These are phyloP conservation scores for Hydrochoerus hydrochaeris DNA, from an alignment of 2,113 vertebrate genomes.

Conservation along the genomic window DNA sequence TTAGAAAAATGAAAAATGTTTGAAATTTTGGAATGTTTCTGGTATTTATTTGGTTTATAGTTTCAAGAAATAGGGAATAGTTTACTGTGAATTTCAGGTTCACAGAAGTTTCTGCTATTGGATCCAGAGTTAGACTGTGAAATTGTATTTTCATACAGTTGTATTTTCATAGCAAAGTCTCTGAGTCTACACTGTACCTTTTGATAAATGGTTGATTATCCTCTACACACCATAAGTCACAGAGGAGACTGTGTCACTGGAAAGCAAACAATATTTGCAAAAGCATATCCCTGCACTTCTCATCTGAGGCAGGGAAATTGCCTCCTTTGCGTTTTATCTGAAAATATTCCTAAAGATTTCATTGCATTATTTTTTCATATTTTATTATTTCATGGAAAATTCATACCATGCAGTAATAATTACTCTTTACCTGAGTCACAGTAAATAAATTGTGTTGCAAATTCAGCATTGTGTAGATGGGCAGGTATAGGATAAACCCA, in stretches of 20 bases:
- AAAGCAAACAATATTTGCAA: neutral
- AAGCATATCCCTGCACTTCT: neutral
- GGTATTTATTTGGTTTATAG: neutral
- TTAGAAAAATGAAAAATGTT: neutral
- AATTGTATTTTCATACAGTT: neutral
- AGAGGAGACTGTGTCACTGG: neutral
- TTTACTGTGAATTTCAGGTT: neutral
- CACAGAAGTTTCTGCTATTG: neutral
- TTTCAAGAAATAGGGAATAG: neutral
- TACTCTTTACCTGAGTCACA: neutral
- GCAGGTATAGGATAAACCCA: neutral
- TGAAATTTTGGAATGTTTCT: neutral
- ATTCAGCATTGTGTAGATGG: neutral
- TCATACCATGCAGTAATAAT: neutral
- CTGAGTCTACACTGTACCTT: neutral
- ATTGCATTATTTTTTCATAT: neutral
- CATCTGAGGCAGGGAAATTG: neutral
- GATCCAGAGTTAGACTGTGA: neutral
- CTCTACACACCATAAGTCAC: neutral
- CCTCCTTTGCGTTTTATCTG: neutral
- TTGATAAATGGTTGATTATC: neutral
- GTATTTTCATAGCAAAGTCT: neutral
- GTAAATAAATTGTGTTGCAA: neutral
- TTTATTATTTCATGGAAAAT: neutral
- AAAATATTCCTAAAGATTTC: neutral